A percentile compares a stretch with the other conserved stretches of the same genome.
Evolutionary conservation across 2,113 vertebrate genomes (phyloP).

Genomic region (Gavialis gangeticus): DNA sequence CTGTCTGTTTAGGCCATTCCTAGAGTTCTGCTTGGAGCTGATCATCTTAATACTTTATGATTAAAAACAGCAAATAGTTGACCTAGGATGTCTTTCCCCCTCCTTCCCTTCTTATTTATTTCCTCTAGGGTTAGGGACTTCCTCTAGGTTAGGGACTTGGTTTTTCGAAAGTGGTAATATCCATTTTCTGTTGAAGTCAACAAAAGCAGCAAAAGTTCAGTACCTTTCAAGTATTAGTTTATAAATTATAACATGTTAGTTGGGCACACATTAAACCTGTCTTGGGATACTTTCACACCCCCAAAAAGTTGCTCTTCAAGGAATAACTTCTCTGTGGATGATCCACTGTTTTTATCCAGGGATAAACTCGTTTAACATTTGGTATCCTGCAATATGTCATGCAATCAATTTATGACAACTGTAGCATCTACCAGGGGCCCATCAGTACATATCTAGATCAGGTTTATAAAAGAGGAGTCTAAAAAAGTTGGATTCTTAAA

Average conservation of each 20-base stretch:
- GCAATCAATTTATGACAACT: no score
- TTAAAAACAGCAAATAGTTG: no score
- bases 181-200: not conserved
- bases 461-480: not conserved
- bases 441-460: not conserved
- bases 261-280: no score
- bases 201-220: not conserved
- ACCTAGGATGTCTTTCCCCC: not conserved
- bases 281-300: no score
- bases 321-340: no score
- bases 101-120: not conserved
- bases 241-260: no score
- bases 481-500: not conserved
- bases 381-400: no score
- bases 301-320: no score
- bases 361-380: no score
- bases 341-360: no score
- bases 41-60: not conserved
- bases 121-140: not conserved
- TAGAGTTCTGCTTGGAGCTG: fast-evolving
- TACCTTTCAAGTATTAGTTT: fast-evolving
- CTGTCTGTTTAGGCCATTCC: not conserved
- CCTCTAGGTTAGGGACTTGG: not conserved
- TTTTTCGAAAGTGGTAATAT: not conserved
- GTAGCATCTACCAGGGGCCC: no score